Base-by-base conservation (phyloP, 2,888 invertebrate species). In the Eupithecia dodoneata region DNA sequence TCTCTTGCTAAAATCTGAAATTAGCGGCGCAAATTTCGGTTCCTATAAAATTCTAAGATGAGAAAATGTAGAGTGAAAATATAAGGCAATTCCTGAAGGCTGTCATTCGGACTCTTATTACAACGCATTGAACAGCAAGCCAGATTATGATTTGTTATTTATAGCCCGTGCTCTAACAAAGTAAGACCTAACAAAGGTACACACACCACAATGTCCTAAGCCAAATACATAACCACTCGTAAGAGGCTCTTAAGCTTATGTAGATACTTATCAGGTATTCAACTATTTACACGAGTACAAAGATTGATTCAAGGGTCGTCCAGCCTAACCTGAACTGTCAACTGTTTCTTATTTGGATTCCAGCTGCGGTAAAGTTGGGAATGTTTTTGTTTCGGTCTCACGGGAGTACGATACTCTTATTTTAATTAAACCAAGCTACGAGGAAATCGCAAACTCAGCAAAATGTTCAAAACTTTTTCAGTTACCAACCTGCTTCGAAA, bases 391-490 rank as follows among this genome's bases (percentile, higher is more conserved):
- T 45, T 70, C 70, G 10, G 70, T 70, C 70, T 47, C 70, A 45
- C 15, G 45, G 47, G 70, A 47, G 70, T 45, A 70, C 47, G 45
- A 45, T 70, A 70, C 70, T 70, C 63, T 59, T 44, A 42, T 74
- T 74, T 74, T 69, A 67, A 69, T 69, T 69, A 74, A 74, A 74
- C 55, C 52, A 74, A 69, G 74, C 69, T 65, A 41, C 55, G 55
- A 55, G 69, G 67, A 74, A 69, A 52, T 55, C n/a, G 52, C 42
- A 41, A 30, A 74, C 74, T 30, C 55, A 74, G 69, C 72, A 69
- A 42, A 69, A 66, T 74, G 18, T 67, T 42, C 44, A 45, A 70
- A 74, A 70, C 44, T 74, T 74, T 74, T 74, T 74, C 74, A 74
- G 69, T 74, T 74, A 74, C 44, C 42, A 55, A 69, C 70, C 47